A percentile compares a stretch with the other conserved stretches of the same genome.
Conservation (phyloP, 2,888 invertebrate genomes). For the Mechanitis messenoides region DNA sequence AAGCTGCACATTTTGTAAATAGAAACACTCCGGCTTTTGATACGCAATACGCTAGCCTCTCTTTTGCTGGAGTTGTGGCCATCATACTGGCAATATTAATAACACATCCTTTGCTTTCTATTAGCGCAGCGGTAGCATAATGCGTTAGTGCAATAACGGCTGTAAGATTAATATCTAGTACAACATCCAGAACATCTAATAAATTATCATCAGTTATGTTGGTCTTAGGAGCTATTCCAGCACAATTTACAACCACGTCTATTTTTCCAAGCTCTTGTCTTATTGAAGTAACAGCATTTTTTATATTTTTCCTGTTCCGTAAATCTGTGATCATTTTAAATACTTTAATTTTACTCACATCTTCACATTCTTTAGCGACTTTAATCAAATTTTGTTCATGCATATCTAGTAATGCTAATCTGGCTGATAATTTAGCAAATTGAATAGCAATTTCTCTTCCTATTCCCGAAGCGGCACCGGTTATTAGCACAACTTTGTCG, state of each 20-base stretch:
- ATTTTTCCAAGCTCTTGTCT: conserved; percentile 38
- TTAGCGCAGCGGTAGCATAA: neutral
- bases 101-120: conserved; percentile 2
- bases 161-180: neutral
- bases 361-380: conserved; percentile 36
- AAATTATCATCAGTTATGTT: neutral
- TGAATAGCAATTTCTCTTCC: neutral
- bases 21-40: neutral
- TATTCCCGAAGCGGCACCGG: conserved; percentile 1
- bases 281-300: conserved; percentile 37
- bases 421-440: neutral
- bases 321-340: conserved; percentile 37
- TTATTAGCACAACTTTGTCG: neutral
- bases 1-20: conserved; percentile 3
- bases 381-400: conserved; percentile 35
- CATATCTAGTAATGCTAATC: conserved; percentile 28
- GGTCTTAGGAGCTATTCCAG: conserved; percentile 29
- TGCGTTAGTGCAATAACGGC: neutral
- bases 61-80: neutral
- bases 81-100: conserved; percentile 1
- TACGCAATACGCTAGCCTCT: neutral
- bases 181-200: neutral
- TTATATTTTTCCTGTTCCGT: conserved; percentile 35
- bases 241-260: conserved; percentile 44
- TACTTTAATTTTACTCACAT: conserved; percentile 37